These are phyloP conservation scores for Torymus auratus DNA, from an alignment of 2,888 invertebrate species.

Conservation along the genomic window DNA sequence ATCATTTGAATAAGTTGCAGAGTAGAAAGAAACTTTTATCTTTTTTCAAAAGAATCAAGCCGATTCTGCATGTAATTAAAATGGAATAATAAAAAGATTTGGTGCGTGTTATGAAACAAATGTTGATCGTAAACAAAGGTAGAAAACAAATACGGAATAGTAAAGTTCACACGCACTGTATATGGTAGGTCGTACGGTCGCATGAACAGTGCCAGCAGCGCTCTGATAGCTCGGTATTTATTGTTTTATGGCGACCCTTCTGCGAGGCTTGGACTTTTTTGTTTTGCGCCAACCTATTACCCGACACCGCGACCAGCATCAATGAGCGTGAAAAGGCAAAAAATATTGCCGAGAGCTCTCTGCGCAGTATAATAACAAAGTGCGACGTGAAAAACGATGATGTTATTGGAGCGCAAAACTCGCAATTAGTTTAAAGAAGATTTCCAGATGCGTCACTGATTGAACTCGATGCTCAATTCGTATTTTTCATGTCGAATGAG, in stretches of 20 bases:
- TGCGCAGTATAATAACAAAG: slow-evolving; percentile 30
- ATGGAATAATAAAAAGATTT: background rate
- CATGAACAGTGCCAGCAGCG: slow-evolving; percentile 28
- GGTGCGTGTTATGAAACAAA: background rate
- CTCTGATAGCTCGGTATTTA: slow-evolving; percentile 61
- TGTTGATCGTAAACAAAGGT: too few species aligned
- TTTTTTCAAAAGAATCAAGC: too few species aligned
- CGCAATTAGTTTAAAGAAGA: slow-evolving; percentile 56
- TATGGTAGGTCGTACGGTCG: background rate
- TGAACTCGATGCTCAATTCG: slow-evolving; percentile 53
- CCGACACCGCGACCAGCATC: slow-evolving; percentile 59
- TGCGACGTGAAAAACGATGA: slow-evolving; percentile 55
- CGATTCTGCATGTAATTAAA: background rate
- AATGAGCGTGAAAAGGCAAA: slow-evolving; percentile 60
- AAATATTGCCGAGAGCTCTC: slow-evolving; percentile 41
- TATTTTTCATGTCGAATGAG: slow-evolving; percentile 38
- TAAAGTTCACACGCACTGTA: slow-evolving; percentile 12
- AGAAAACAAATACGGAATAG: slow-evolving; percentile 12
- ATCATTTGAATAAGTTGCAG: too few species aligned
- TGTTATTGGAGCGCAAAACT: slow-evolving; percentile 59
- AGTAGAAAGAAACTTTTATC: too few species aligned
- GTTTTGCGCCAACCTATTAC: slow-evolving; percentile 59
- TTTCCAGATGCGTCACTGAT: slow-evolving; percentile 57
- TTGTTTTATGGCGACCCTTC: slow-evolving; percentile 62
- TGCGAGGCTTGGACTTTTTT: slow-evolving; percentile 54